Base-by-base conservation (phyloP, 1,140 invertebrate species). In the Bombus waltoni region DNA sequence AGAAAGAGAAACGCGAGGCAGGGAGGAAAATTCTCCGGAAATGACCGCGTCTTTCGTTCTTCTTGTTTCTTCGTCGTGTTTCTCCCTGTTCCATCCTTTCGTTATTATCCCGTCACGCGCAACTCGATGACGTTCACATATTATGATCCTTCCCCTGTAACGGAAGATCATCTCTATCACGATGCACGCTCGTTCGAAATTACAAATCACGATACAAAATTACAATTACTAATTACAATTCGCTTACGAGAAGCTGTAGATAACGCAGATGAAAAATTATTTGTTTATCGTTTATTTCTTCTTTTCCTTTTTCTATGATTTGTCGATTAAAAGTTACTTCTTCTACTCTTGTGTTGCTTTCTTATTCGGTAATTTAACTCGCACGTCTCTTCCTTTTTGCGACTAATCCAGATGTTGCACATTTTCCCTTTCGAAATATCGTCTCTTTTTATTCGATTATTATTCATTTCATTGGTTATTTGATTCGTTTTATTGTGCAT, bases 151-250 rank as follows among this genome's bases (percentile, higher is more conserved):
- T 32, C 25, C 38, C 22, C 47, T n/a, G 32, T 42, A 5, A 28
- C 28, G n/a, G 65, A 40, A 74, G 47, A 59, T 6, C n/a, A 44
- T 78, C 66, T 35, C 66, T 35, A 80, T 87, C 80, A 74, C 77
- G 44, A 42, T 42, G 44, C 71, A 81, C 73, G 77, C 68, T 32
- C 72, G 62, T 85, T 73, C 66, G 28, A 40, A 18, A 38, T 79
- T 78, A 78, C 71, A 72, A 32, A 70, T 71, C 9, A 57, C 9
- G 32, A n/a, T 47, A 59, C 8, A 68, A 59, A 47, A 70, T 83
- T 65, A 80, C 47, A 75, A 38, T 38, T 15, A 47, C 15, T 38
- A 28, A 83, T 65, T 28, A 25, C 5, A 68, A 68, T 35, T 38
- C 22, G 18, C 79, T 76, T 70, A 68, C 66, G 44, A 35, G 32